Evolutionary conservation across 2,888 invertebrate species (phyloP).

Genomic region (Ormyrus rosae): DNA sequence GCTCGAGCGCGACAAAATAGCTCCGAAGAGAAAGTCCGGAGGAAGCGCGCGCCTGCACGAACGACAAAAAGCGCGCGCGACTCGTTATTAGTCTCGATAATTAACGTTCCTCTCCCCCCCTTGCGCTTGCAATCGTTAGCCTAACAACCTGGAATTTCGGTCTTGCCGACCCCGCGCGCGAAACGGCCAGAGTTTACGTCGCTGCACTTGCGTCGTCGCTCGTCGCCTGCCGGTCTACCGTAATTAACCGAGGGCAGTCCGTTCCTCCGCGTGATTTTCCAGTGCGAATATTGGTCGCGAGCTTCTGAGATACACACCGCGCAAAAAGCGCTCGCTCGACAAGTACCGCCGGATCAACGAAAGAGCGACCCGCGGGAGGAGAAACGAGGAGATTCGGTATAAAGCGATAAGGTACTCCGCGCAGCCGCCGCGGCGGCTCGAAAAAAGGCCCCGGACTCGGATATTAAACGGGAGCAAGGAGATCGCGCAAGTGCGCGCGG

Average conservation of each 20-base stretch:
- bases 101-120: slow-evolving; percentile 62
- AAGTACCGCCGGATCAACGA: slow-evolving; percentile 61
- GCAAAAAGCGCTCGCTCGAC: neutral
- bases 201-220: neutral
- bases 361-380: slow-evolving; percentile 46
- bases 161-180: slow-evolving; percentile 51
- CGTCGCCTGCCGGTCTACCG: slow-evolving; percentile 23
- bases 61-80: slow-evolving; percentile 34
- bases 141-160: slow-evolving; percentile 67
- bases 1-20: neutral
- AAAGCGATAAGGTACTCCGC: slow-evolving; percentile 35
- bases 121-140: slow-evolving; percentile 64
- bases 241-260: too few relatives aligned
- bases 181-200: too few relatives aligned
- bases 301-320: slow-evolving; percentile 49
- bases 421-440: neutral
- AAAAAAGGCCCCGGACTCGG: slow-evolving; percentile 29
- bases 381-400: slow-evolving; percentile 27
- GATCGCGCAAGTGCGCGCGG: slow-evolving; percentile 38
- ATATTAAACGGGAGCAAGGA: slow-evolving; percentile 52
- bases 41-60: neutral
- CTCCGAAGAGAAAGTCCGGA: slow-evolving; percentile 12
- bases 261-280: too few relatives aligned
- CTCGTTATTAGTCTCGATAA: slow-evolving; percentile 68
- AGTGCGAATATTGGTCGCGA: too few relatives aligned